phyloP scores from a whole-genome alignment of 1,140 invertebrate species.

The Episyrphus balteatus region DNA sequence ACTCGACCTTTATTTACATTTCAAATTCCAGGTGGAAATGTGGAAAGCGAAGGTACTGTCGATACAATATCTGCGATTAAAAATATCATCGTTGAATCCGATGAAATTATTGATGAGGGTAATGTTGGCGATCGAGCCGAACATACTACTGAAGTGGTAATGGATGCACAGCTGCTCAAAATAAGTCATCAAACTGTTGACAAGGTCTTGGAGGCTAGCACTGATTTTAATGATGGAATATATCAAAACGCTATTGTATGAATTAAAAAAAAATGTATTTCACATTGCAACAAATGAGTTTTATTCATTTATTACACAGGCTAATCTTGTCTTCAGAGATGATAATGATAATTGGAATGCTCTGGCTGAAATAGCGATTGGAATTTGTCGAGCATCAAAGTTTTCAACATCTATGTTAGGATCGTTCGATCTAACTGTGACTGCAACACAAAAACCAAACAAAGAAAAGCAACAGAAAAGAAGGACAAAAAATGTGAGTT shows the following conservation, averaged over 20 bases:
- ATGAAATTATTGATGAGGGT: too few species aligned
- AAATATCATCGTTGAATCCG: too few species aligned
- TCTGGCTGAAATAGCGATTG: neutral
- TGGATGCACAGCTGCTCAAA: slow-evolving; percentile 11
- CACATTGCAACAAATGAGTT: neutral
- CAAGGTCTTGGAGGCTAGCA: slow-evolving; percentile 5
- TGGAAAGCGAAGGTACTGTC: too few species aligned
- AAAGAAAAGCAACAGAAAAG: neutral
- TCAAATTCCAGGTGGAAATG: too few species aligned
- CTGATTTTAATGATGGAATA: slow-evolving; percentile 9
- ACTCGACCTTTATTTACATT: too few species aligned
- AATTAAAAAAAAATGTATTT: neutral
- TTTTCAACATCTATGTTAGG: slow-evolving; percentile 9
- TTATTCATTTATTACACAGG: neutral
- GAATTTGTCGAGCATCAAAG: neutral
- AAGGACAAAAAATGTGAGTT: neutral
- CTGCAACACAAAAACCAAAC: neutral
- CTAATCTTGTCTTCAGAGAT: slow-evolving; percentile 3
- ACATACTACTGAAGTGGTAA: slow-evolving; percentile 10
- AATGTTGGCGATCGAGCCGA: slow-evolving; percentile 4
- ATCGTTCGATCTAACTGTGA: slow-evolving; percentile 3
- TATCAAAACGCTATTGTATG: slow-evolving; percentile 9
- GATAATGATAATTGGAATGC: slow-evolving; percentile 6
- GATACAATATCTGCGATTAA: too few species aligned
- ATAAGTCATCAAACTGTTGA: slow-evolving; percentile 11